Evolutionary conservation across 2,888 invertebrate species (phyloP).

Genomic region (Mantis religiosa): DNA sequence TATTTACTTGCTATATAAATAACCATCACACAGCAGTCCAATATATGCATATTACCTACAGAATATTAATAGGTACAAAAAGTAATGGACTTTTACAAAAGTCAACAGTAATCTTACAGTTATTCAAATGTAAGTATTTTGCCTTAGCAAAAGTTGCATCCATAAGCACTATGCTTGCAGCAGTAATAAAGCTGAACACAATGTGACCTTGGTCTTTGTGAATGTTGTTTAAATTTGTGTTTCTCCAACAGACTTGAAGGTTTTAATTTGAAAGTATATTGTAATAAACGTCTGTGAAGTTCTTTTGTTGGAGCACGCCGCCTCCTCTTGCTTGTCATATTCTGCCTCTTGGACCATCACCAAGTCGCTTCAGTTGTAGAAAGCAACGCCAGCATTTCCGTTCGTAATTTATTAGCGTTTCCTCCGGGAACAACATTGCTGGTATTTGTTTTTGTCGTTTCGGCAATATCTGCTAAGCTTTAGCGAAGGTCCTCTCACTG

Average conservation of each 20-base stretch:
- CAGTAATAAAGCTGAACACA: no score
- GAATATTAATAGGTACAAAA: no score
- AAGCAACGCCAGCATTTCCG: neutral
- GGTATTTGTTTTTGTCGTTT: neutral
- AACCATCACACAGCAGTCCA: no score
- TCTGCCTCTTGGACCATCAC: neutral
- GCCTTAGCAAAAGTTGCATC: no score
- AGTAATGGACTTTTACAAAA: no score
- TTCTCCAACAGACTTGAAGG: neutral
- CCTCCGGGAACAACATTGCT: neutral
- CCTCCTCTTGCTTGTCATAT: neutral
- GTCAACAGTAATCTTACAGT: no score
- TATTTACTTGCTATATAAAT: no score
- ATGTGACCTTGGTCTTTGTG: no score
- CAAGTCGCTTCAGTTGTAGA: neutral
- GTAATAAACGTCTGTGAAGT: neutral
- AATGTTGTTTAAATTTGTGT: neutral
- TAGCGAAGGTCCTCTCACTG: neutral
- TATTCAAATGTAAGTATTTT: no score
- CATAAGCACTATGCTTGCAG: no score
- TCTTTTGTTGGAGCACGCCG: neutral
- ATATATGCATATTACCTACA: no score
- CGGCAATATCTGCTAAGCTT: neutral
- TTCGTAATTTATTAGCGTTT: neutral
- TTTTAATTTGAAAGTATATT: neutral